Base-by-base conservation (phyloP, 2,797 vertebrate species). In the Acestrorhynchus altus region DNA sequence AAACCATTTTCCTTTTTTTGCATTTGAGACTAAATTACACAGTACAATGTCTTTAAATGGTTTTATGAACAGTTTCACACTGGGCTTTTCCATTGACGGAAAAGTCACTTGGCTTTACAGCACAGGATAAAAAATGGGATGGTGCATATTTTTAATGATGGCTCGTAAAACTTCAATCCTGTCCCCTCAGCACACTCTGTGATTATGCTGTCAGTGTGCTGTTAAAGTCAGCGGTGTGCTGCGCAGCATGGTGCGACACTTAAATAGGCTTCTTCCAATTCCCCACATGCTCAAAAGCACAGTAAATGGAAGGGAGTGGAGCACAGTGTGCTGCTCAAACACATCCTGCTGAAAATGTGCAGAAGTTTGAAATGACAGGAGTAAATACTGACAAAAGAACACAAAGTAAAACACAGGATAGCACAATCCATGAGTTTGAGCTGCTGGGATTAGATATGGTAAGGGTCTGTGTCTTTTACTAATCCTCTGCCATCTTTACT, bases 281-380 rank as follows among this genome's bases (percentile, higher is more conserved):
- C 71, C 65, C 64, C 57, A 60, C 39, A 46, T n/a, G 52, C 69
- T 80, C 64, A 63, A 63, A 65, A 69, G 74, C 77, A 71, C 28
- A 77, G 31, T 72, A 68, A 75, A 76, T 81, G 74, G 61, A 72
- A 77, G 42, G 65, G 70, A 72, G 60, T 64, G 72, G 65, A 74
- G 65, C 20, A 39, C 46, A 57, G 72, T 35, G 57, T 24, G n/a
- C 28, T 46, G 60, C 60, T 78, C 57, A 59, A 60, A 73, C 40
- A 74, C 85, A 69, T 56, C 87, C 84, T 87, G 84, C 80, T 89
- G 68, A 86, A 35, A 83, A 68, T 82, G 80, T 86, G 88, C 83
- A 83, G 59, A 82, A 84, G 26, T 24, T 13, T 65, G 40, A 69
- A 51, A 22, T 0, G 63, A 68, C 39, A 40, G 77, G 35, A 52